Conservation (phyloP, 2,113 vertebrate species). For the Ariopsis seemanni region DNA sequence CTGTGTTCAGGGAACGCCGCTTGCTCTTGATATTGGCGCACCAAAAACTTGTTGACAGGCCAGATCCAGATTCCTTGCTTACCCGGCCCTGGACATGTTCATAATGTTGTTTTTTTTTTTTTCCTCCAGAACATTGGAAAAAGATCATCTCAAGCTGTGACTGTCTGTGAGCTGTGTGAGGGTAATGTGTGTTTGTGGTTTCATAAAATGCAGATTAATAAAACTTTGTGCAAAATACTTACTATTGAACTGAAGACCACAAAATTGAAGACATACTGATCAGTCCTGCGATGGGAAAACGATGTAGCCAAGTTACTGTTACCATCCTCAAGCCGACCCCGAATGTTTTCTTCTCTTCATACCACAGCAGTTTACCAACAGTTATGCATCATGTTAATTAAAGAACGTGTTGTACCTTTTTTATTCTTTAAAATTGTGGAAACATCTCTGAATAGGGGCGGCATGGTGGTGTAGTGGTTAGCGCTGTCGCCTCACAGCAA, state of each 20-base stretch:
- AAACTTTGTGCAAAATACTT: not conserved
- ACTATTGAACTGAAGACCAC: not conserved
- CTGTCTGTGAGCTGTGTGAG: conserved; percentile 35
- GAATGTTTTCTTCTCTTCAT: not conserved
- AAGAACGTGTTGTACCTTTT: not conserved
- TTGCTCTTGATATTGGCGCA: conserved; percentile 35
- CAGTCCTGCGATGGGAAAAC: not conserved
- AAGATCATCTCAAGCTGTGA: conserved; percentile 38
- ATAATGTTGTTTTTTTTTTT: conserved; percentile 34
- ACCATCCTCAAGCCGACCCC: not conserved
- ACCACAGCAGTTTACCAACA: not conserved
- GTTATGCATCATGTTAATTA: not conserved
- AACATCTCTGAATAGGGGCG: not conserved
- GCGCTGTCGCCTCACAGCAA: no score
- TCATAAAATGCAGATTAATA: not conserved
- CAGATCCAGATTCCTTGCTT: conserved; percentile 19
- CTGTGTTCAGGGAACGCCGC: conserved; percentile 43
- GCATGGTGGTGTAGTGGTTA: no score
- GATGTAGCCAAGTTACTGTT: not conserved
- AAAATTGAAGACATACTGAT: not conserved
- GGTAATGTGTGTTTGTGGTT: conserved; percentile 30
- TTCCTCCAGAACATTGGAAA: conserved; percentile 42
- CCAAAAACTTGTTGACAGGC: conserved; percentile 50
- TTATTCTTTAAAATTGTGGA: not conserved
- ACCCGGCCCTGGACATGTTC: not conserved